phyloP scores from a whole-genome alignment of 2,888 invertebrate species.

The Archaeoteleia sp. region DNA sequence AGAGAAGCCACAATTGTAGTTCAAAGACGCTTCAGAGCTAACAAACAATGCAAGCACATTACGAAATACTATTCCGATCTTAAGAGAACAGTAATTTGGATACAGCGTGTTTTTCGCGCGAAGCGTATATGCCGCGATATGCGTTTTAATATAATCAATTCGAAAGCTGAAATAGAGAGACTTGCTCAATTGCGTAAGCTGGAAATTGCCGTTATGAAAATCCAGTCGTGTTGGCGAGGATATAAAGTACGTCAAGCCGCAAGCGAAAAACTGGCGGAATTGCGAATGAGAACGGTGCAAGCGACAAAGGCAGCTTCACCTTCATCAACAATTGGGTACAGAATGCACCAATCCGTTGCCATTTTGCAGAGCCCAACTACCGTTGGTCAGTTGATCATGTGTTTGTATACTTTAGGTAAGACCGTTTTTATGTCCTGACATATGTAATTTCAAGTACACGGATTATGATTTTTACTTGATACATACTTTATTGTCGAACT shows the following conservation, averaged over 20 bases:
- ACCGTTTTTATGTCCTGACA: not conserved
- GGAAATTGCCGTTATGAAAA: conserved; percentile 78
- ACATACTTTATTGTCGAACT: no score
- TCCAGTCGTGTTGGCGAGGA: conserved; percentile 79
- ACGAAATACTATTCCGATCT: not conserved
- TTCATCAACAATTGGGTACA: conserved; percentile 68
- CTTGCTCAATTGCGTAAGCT: conserved; percentile 53
- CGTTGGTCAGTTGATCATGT: conserved; percentile 70
- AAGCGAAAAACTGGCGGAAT: conserved; percentile 57
- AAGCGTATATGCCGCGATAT: not conserved
- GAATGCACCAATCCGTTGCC: conserved; percentile 66
- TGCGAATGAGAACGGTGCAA: conserved; percentile 65
- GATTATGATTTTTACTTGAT: no score
- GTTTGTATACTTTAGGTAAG: conserved; percentile 74
- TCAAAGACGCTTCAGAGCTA: conserved; percentile 54
- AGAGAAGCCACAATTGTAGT: conserved; percentile 53
- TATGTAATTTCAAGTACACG: no score
- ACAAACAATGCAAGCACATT: not conserved
- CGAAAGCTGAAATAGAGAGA: not conserved
- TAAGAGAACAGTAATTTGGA: conserved; percentile 3
- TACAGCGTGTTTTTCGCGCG: conserved; percentile 23
- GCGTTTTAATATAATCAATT: not conserved
- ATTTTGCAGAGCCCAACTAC: conserved; percentile 65
- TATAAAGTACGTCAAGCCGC: conserved; percentile 64
- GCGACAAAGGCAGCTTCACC: conserved; percentile 64